Evolutionary conservation across 2,113 vertebrate genomes (phyloP).

Genomic region (Macquaria australasica): DNA sequence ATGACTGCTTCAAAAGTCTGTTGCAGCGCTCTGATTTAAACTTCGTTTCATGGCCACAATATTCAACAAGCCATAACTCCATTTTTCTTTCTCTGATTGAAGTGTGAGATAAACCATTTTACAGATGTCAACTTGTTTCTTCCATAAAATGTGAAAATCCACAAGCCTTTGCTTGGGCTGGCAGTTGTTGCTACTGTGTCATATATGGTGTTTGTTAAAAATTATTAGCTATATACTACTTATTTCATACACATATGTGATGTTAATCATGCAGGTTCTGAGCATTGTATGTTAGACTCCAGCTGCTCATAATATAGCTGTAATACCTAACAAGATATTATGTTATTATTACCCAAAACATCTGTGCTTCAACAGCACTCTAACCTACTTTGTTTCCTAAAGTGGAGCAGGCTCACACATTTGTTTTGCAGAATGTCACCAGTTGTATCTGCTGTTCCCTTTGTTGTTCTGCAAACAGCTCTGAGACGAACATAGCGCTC

Average conservation of each 20-base stretch:
- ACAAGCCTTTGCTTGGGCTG: not conserved
- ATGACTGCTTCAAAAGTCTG: conserved; percentile 16
- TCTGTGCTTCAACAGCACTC: not conserved
- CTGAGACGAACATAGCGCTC: not conserved
- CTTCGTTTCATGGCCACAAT: conserved; percentile 31
- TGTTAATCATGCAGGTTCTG: not conserved
- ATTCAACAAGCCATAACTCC: conserved; percentile 26
- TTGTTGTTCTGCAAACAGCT: conserved; percentile 44
- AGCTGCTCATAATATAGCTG: not conserved
- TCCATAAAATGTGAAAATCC: conserved; percentile 14
- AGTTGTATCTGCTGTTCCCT: conserved; percentile 33
- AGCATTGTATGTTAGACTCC: not conserved
- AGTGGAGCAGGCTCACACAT: conserved; percentile 22
- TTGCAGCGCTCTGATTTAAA: conserved; percentile 9
- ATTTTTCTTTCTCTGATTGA: conserved; percentile 12
- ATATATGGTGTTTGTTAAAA: not conserved
- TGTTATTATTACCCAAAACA: conserved; percentile 13
- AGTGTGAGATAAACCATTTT: conserved; percentile 24
- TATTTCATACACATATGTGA: not conserved
- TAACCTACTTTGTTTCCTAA: conserved; percentile 13
- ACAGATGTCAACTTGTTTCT: not conserved
- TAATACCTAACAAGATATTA: not conserved
- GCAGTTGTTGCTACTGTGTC: not conserved
- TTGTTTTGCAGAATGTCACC: conserved; percentile 34
- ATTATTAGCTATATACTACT: not conserved